Evolutionary conservation across 2,888 invertebrate genomes (phyloP).

Genomic region (Magallana nippona): DNA sequence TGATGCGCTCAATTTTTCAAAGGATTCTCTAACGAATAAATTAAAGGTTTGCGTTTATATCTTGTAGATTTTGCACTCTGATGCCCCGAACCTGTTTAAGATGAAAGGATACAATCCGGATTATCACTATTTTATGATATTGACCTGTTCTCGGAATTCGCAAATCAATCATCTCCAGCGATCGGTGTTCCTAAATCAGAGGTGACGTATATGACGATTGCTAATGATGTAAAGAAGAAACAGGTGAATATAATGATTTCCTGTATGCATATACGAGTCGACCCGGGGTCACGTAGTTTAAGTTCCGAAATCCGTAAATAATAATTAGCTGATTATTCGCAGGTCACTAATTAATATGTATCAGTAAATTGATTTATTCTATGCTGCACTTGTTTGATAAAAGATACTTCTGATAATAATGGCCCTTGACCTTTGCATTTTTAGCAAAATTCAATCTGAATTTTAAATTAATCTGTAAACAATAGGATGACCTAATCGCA

Average conservation of each 20-base stretch:
- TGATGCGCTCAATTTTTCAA: constrained; percentile 21
- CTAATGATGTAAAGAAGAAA: constrained; percentile 23
- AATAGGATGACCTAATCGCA: background rate
- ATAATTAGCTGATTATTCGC: background rate
- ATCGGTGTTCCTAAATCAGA: background rate
- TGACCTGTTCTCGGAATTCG: background rate
- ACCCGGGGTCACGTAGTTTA: constrained; percentile 1
- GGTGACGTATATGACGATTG: constrained; percentile 6
- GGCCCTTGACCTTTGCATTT: background rate
- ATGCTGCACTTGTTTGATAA: background rate
- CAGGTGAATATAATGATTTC: constrained; percentile 26
- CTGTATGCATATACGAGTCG: background rate
- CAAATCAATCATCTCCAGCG: background rate
- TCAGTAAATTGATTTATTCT: constrained; percentile 8
- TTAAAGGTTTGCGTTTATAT: background rate
- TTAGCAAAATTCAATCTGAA: background rate
- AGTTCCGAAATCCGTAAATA: constrained; percentile 7
- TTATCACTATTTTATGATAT: background rate
- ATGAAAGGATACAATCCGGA: background rate
- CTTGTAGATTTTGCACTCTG: background rate
- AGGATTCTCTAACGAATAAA: background rate
- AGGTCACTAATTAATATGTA: background rate
- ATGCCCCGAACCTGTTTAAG: background rate
- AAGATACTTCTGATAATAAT: background rate
- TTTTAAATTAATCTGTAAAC: background rate